Conservation (phyloP, 1,140 invertebrate genomes). For the Drosophila kurseongensis region DNA sequence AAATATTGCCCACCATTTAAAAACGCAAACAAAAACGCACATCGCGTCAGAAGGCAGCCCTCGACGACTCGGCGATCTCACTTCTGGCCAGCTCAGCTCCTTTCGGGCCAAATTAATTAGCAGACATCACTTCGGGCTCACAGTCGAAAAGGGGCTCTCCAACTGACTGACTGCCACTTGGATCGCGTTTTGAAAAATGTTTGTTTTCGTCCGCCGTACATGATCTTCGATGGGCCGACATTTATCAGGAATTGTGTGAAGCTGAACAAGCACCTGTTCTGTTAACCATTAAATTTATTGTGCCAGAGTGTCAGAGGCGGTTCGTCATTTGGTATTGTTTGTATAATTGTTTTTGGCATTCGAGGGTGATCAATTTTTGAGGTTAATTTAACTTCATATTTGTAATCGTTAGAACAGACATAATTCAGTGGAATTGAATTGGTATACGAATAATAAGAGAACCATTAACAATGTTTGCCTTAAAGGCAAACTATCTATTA, state of each 20-base stretch:
- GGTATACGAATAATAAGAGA: slow-evolving; percentile 11
- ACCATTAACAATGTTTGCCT: slow-evolving; percentile 45
- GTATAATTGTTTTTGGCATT: slow-evolving; percentile 50
- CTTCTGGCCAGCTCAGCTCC: slow-evolving; percentile 25
- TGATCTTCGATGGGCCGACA: slow-evolving; percentile 28
- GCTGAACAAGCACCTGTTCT: slow-evolving; percentile 68
- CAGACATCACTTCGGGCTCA: slow-evolving; percentile 57
- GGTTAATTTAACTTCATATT: slow-evolving; percentile 25
- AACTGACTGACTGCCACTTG: slow-evolving; percentile 36
- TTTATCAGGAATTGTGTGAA: slow-evolving; percentile 78
- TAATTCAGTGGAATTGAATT: slow-evolving; percentile 22
- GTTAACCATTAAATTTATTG: slow-evolving; percentile 37
- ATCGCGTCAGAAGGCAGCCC: slow-evolving; percentile 24
- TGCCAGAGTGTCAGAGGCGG: slow-evolving; percentile 50
- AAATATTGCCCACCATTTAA: slow-evolving; percentile 77
- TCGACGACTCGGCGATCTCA: slow-evolving; percentile 9
- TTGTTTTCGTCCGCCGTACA: slow-evolving; percentile 50
- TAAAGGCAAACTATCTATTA: neutral
- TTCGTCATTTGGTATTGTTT: slow-evolving; percentile 39
- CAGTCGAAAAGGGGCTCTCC: slow-evolving; percentile 5
- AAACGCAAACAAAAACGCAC: slow-evolving; percentile 49
- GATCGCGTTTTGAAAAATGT: slow-evolving; percentile 69
- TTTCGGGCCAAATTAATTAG: slow-evolving; percentile 74
- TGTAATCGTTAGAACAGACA: slow-evolving; percentile 59
- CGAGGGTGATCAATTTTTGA: slow-evolving; percentile 20